Conservation (phyloP, 2,113 vertebrate genomes). For the Hipposideros armiger region DNA sequence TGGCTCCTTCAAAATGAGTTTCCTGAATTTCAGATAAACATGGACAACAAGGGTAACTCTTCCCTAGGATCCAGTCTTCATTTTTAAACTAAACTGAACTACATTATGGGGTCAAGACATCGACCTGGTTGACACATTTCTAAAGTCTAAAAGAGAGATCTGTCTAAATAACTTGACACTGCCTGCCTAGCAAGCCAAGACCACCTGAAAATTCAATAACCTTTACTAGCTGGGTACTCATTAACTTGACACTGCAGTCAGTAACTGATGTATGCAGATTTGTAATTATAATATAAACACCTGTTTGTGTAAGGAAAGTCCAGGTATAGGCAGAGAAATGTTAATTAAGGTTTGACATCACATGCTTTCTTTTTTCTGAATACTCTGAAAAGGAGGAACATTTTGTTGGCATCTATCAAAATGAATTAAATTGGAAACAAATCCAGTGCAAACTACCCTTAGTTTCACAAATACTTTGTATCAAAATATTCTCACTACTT, state of each 20-base stretch:
- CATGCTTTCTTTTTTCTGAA: constrained; percentile 33
- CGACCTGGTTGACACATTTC: background rate
- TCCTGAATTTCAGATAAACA: background rate
- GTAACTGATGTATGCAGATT: background rate
- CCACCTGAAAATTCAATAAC: background rate
- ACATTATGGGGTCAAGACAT: background rate
- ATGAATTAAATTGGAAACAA: constrained; percentile 64
- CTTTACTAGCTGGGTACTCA: background rate
- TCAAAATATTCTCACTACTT: constrained; percentile 19
- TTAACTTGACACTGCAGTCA: background rate
- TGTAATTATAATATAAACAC: background rate
- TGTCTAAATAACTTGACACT: background rate
- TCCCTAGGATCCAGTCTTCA: background rate
- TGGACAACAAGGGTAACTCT: background rate
- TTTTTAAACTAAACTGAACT: constrained; percentile 49
- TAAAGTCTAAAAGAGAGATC: background rate
- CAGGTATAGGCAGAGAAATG: background rate
- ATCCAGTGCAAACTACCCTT: background rate
- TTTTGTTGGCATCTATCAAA: constrained; percentile 34
- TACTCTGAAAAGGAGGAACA: constrained; percentile 33
- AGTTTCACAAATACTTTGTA: constrained; percentile 21
- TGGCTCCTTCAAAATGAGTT: background rate
- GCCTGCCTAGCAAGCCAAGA: background rate
- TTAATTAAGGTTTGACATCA: background rate
- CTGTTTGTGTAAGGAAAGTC: background rate